Evolutionary conservation across 2,113 vertebrate species (phyloP), one percentile per base, ranked within the genome.

Genomic region (Tachysurus fulvidraco): DNA sequence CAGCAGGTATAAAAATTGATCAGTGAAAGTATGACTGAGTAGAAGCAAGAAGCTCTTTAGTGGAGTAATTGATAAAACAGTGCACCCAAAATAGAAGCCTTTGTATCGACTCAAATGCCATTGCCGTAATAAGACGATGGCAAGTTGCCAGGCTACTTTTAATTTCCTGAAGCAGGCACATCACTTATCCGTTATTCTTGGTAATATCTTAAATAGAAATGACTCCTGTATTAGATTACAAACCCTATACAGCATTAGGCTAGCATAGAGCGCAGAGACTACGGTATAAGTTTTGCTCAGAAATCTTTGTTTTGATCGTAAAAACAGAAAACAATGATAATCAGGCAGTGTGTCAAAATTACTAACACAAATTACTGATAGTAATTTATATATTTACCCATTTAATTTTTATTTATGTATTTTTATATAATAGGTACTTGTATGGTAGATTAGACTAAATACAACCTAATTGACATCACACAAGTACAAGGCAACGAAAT

Each of bases 41-140:
- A 23, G 36, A 54, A 55, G n/a, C 5, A 25, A 25, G 9, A 59
- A 59, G 69, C 54, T 62, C n/a, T 85, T 85, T 62, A 76, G 71
- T 28, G 12, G n/a, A 62, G 83, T 60, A 46, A 65, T 41, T 65
- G 60, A 85, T 77, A 30, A 50, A 54, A 30, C 8, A 0, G 59
- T 79, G 28, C 3, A n/a, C 73, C 62, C 28, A 64, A 52, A 65
- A 79, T 23, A 65, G 73, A 54, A n/a, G 44, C 52, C 28, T 41
- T 55, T 36, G 84, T 79, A 85, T 65, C n/a, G 84, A 65, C 59
- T 41, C 44, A 67, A 85, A 79, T 79, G 44, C 74, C 84, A 67
- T 79, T 79, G 76, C 84, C 30, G 44, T 85, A 85, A 85, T 85
- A 85, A 85, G 73, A 23, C 28, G 4, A 64, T 85, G 84, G 84